Conservation (phyloP, 2,113 vertebrate genomes). For the Martes martes region DNA sequence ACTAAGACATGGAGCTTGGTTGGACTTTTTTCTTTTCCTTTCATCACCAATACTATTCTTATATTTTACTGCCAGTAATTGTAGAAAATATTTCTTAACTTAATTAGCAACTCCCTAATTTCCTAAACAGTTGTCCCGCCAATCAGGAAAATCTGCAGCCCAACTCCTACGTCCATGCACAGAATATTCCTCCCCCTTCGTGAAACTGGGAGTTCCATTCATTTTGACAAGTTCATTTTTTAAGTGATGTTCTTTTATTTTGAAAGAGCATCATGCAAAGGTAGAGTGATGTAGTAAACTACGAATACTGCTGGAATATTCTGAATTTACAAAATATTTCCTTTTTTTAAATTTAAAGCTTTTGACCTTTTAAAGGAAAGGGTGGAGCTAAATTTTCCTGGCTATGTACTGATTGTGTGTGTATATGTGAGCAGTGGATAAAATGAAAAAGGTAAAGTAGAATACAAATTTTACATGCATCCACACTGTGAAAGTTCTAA, state of each 20-base stretch:
- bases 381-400: neutral
- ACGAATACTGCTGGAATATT: neutral
- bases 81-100: neutral
- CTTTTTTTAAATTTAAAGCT: neutral
- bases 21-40: neutral
- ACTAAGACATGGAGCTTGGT: neutral
- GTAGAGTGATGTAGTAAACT: neutral
- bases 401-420: too few relatives aligned
- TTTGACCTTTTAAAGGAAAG: neutral
- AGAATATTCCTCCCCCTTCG: neutral
- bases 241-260: neutral
- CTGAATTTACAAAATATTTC: neutral
- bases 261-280: neutral
- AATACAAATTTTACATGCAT: neutral
- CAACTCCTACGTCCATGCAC: too few relatives aligned
- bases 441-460: neutral
- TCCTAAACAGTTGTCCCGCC: neutral
- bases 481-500: neutral
- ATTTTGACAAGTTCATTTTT: neutral
- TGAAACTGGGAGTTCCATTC: neutral
- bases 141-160: neutral
- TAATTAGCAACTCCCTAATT: neutral
- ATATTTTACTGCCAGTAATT: neutral
- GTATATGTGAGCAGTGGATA: neutral
- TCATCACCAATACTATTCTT: neutral